These are phyloP conservation scores for Agapornis canus DNA, from an alignment of 2,797 vertebrate genomes.

Conservation along the genomic window DNA sequence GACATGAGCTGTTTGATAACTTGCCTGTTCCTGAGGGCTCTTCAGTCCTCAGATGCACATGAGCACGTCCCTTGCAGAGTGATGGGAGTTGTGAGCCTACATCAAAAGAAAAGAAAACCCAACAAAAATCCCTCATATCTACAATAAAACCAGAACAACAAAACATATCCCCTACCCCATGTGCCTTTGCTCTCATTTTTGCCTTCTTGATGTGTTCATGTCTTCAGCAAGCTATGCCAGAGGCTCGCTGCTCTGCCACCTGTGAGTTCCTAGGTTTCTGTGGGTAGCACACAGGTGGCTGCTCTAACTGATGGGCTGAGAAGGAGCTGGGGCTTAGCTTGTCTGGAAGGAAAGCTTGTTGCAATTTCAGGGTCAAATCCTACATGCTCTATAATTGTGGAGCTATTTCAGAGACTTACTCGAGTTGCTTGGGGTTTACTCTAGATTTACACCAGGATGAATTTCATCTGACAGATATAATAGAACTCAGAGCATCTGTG, in stretches of 20 bases:
- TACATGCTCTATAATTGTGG: not conserved
- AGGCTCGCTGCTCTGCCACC: not conserved
- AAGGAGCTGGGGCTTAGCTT: not conserved
- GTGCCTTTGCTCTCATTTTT: not conserved
- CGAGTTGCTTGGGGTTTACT: not conserved
- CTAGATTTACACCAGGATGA: constrained; percentile 8
- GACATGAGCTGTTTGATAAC: not conserved
- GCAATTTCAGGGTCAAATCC: not conserved
- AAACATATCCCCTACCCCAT: fast-evolving
- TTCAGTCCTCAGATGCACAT: not conserved
- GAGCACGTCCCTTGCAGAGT: fast-evolving
- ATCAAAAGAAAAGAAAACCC: fast-evolving
- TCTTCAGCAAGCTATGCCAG: not conserved
- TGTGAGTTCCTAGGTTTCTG: not conserved
- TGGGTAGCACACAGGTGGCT: not conserved
- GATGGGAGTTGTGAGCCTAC: not conserved
- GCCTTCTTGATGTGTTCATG: not conserved
- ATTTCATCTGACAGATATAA: constrained; percentile 4
- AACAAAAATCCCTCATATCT: not conserved
- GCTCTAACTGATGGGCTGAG: not conserved
- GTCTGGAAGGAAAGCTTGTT: not conserved
- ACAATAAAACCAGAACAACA: not conserved
- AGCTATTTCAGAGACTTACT: not conserved
- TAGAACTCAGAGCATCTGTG: not conserved
- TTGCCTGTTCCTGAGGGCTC: not conserved